phyloP scores from a whole-genome alignment of 1,140 invertebrate species.

The Papilio machaon region DNA sequence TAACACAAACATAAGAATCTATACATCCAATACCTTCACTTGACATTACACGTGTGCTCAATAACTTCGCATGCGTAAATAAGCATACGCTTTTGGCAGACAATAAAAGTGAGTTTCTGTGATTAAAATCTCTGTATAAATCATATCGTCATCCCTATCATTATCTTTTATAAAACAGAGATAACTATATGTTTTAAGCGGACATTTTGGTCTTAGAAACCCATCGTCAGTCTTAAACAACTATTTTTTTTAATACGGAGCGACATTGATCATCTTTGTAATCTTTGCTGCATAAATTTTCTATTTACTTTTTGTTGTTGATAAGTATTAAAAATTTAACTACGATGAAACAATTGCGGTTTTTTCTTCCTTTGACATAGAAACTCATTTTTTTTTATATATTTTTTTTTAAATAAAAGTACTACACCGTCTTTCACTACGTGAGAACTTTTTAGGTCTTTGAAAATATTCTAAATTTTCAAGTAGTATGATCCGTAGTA shows the following conservation, averaged over 20 bases:
- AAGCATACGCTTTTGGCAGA: not conserved
- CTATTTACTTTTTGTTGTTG: not conserved
- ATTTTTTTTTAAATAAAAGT: not conserved
- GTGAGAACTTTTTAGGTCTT: not conserved
- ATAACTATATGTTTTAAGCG: too few species aligned
- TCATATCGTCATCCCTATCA: too few species aligned
- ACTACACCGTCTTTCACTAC: not conserved
- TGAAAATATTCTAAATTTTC: not conserved
- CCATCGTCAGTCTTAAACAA: not conserved
- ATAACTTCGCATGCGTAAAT: not conserved
- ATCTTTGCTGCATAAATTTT: not conserved
- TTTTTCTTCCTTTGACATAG: not conserved
- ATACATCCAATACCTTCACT: not conserved
- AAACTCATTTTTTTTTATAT: not conserved
- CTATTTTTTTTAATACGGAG: not conserved
- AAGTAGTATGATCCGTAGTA: not conserved
- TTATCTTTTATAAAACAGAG: too few species aligned
- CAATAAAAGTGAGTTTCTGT: too few species aligned
- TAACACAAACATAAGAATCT: conserved; percentile 20
- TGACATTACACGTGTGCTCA: conserved; percentile 2
- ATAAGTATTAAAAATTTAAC: not conserved
- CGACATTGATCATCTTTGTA: not conserved
- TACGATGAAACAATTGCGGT: not conserved
- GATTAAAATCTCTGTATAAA: too few species aligned
- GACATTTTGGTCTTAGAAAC: too few species aligned